Conservation (phyloP, 2,113 vertebrate genomes). For the Malurus alboscapulatus region DNA sequence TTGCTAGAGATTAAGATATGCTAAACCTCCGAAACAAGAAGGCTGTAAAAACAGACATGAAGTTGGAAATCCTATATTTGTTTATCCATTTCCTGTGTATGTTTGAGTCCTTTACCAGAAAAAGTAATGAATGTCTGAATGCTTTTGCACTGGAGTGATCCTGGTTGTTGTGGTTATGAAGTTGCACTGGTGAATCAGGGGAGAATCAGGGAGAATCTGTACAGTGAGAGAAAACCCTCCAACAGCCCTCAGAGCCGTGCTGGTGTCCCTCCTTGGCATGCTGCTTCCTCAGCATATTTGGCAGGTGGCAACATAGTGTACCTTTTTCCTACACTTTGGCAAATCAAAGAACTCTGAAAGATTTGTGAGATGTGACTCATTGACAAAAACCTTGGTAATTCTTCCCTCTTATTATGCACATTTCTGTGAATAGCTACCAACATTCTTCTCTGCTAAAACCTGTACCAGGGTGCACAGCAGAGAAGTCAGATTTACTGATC, state of each 20-base stretch:
- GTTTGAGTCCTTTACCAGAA: neutral
- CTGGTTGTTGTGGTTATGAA: neutral
- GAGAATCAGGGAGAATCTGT: neutral
- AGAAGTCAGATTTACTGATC: neutral
- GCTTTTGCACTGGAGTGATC: neutral
- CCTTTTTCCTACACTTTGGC: neutral
- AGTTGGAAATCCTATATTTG: neutral
- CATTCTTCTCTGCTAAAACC: neutral
- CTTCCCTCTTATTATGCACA: neutral
- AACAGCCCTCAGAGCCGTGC: neutral
- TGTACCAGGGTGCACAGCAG: neutral
- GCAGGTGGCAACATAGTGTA: neutral
- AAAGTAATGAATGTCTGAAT: neutral
- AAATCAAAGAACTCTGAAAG: neutral
- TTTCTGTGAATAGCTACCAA: neutral
- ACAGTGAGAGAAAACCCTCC: neutral
- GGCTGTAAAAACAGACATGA: neutral
- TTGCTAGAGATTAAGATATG: neutral
- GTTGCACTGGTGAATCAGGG: neutral
- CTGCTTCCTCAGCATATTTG: neutral
- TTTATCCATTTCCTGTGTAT: neutral
- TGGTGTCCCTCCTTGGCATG: accelerated
- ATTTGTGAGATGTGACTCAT: neutral
- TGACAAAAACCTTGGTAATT: neutral
- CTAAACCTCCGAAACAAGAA: neutral